Evolutionary conservation across 1,140 invertebrate species (phyloP), one percentile per base, ranked within the genome.

Genomic region (Hyphantria cunea): DNA sequence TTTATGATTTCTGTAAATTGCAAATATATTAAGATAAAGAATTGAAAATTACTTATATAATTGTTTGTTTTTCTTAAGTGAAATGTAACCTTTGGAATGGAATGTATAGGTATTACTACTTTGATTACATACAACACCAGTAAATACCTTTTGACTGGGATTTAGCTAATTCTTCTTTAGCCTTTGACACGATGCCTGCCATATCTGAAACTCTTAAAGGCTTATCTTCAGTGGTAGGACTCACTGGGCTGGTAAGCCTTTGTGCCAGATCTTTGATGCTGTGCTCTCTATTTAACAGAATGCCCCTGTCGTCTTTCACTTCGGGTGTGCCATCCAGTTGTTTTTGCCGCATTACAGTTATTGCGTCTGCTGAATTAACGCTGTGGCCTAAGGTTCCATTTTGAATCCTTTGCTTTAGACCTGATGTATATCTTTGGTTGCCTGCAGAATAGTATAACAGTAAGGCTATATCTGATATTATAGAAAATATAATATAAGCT

Each of bases 181-280:
- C 97, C 91, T 98, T 97, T 53, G 95, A 97, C 73, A 98, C 97
- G 59, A 98, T 92, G 32, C 97, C 97, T 64, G 95, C 95, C 93
- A 97, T 95, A 72, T 97, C 96, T 11, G 96, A 95, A 59, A 96
- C 94, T 91, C 93, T 61, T 86, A 92, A 17, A 78, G 89, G 84
- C 67, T 89, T 86, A 32, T 88, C 82, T 59, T 91, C 86, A 82
- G 84, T 93, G 87, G 74, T 93, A 14, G 83, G 79, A 60, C 75
- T 84, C 4, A 81, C 73, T n/a, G 84, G 78, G 42, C 79, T 96
- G 14, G 94, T 94, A 67, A 97, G 87, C 88, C 96, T 96, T 81
- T 97, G 96, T 32, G 96, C 96, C 56, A 97, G 90, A 91, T 97
- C 96, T 91, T 96, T 96, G 17, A 97, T 96, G 31, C 95, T 96